Percentiles rank a stretch among this genome's conserved stretches.
These are phyloP conservation scores for Cryptoblepharus egeriae DNA, from an alignment of 2,797 vertebrate genomes.

Conservation along the genomic window DNA sequence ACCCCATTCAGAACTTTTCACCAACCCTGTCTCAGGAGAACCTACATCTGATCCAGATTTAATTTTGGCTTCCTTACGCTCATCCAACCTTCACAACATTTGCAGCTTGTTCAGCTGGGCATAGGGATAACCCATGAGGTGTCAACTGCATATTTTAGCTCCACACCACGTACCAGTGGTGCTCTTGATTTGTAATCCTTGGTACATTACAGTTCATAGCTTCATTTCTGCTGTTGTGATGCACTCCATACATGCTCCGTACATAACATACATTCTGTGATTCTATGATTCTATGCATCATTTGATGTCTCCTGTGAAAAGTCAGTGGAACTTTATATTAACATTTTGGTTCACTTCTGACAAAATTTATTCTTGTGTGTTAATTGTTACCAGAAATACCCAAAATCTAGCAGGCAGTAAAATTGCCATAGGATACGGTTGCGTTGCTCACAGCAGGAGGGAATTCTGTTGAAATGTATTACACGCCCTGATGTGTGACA, in stretches of 20 bases:
- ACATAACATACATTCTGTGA: too few species aligned
- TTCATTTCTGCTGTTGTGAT: neutral
- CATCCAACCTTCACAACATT: too few species aligned
- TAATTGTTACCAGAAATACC: neutral
- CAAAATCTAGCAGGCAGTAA: neutral
- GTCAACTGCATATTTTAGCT: neutral
- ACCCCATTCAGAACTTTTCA: too few species aligned
- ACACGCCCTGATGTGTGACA: too few species aligned
- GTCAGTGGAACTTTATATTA: neutral
- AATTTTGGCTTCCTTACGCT: too few species aligned
- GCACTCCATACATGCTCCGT: too few species aligned
- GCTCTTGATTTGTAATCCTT: neutral
- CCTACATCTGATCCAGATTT: too few species aligned
- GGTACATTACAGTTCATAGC: neutral
- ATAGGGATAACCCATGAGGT: too few species aligned
- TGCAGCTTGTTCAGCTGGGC: too few species aligned
- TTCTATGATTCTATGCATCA: too few species aligned
- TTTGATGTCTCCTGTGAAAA: neutral
- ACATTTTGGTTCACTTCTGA: neutral
- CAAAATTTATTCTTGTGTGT: neutral
- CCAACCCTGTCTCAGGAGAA: too few species aligned
- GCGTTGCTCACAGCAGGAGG: neutral
- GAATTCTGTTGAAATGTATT: neutral
- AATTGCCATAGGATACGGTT: neutral
- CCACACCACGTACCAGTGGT: neutral